Evolutionary conservation across 1,140 invertebrate genomes (phyloP), one percentile per base, ranked within the genome.

Genomic region (Drosophila lini): DNA sequence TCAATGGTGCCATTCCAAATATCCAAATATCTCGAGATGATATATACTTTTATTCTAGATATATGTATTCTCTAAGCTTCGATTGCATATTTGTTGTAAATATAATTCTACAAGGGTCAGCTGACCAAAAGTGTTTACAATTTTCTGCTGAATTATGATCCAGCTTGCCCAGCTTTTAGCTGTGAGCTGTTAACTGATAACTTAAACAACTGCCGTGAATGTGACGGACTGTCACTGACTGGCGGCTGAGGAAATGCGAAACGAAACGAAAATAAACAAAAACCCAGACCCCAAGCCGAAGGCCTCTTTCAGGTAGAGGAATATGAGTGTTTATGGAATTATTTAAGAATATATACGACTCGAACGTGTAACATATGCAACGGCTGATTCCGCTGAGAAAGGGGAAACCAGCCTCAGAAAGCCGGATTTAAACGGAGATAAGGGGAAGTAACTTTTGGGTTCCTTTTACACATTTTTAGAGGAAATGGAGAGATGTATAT

Each of bases 101-200:
- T 41, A 40, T 47, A 32, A 13, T 15, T 16, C 36, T 48, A 28
- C 42, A 56, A 38, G 52, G 62, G 59, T 81, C 80, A 81, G 80
- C 74, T 81, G 79, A 83, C 62, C 44, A 44, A 60, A 16, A 36
- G 48, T 57, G 45, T 61, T 55, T 41, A 62, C 56, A 64, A 74
- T 58, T 59, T 67, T 78, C 45, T 41, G 42, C 56, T 61, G 81
- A 71, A 75, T 73, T 82, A 61, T 67, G 60, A 74, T 73, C 63
- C 50, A 52, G 50, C 73, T 78, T 57, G 34, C 31, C 10, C 45
- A 67, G 70, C 61, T 67, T 77, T 76, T 68, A 78, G 68, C 80
- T 74, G 38, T 50, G 47, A 73, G 55, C 70, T 89, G 84, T 81
- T 89, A 89, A 89, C 74, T 84, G 81, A 76, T 90, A 81, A 84